Evolutionary conservation across 2,797 vertebrate species (phyloP), one percentile per base, ranked within the genome.

Genomic region (Amazona finschi): DNA sequence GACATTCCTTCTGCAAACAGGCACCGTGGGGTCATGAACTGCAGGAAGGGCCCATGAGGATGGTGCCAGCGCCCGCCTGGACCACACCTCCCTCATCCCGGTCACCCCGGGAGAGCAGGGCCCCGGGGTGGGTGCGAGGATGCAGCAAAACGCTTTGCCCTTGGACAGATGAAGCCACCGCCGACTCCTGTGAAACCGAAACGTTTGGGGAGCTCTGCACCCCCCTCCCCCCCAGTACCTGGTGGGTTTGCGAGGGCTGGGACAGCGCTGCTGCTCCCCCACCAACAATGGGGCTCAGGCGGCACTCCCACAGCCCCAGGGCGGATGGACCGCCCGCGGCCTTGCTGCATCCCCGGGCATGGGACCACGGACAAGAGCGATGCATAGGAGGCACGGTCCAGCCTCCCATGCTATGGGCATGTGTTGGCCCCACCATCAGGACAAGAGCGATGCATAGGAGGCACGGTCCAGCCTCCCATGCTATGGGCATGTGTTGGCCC

Each of bases 1-100:
- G 31, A 88, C 87, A 52, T 82, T 93, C 65, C 30, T 65, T 88
- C 71, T 52, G 95, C 94, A 97, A 97, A 97, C 85, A 97, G 58
- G 52, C 41, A 0, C 3, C 31, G 31, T 5, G 20, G 38, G 96
- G 96, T 97, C 97, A 97, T 3, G 66, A 96, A 95, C 96, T 80
- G 22, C 74, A 22, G 12, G 22, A 58, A 87, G 47, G 91, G 90
- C 76, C 39, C 52, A 38, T 27, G 77, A 22, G 19, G 72, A 61
- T 6, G 25, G 44, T 89, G 93, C n/a, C 84, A 85, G 84, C 5
- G 0, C 73, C 88, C 1, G 2, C 21, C 65, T 74, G 79, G 75
- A 2, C 67, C 2, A 0, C 64, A 22, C 71, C 81, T 60, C 55
- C 81, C 65, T 31, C 33, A 14, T 18, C 66, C 31, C 15, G 90